phyloP scores from a whole-genome alignment of 1,140 invertebrate genomes.

The Brachionus manjavacas region DNA sequence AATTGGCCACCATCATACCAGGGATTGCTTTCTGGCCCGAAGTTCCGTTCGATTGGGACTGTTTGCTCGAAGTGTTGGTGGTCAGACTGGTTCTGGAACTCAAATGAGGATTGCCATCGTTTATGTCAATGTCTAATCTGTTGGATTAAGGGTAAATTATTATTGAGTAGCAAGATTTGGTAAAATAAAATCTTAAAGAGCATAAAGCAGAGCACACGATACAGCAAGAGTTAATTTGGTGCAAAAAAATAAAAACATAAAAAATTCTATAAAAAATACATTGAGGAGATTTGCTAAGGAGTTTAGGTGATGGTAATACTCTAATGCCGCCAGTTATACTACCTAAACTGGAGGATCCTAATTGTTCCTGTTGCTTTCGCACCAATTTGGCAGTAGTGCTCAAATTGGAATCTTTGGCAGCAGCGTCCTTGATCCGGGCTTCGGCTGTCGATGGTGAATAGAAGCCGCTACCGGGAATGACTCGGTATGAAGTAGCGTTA shows the following conservation, averaged over 20 bases:
- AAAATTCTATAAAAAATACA: conserved; percentile 14
- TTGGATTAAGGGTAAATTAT: neutral
- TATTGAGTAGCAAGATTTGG: neutral
- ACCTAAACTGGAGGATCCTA: conserved; percentile 35
- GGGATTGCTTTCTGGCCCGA: neutral
- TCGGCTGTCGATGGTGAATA: conserved; percentile 17
- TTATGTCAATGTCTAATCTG: conserved; percentile 20
- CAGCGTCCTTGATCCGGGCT: neutral
- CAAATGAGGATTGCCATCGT: conserved; percentile 32
- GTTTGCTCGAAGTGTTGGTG: conserved; percentile 4
- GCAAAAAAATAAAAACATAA: neutral
- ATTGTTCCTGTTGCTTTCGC: conserved; percentile 9
- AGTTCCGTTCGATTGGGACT: neutral
- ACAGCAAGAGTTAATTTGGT: neutral
- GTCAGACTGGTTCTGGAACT: neutral
- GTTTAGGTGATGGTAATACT: conserved; percentile 31
- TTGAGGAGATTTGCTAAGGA: neutral
- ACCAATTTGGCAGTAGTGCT: neutral
- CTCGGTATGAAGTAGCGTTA: neutral
- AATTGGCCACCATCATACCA: neutral
- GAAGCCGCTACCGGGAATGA: neutral
- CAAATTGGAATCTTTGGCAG: conserved; percentile 33
- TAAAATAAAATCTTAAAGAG: neutral
- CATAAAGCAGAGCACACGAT: conserved; percentile 22
- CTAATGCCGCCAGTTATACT: conserved; percentile 35